Evolutionary conservation across 1,140 invertebrate species (phyloP), one percentile per base, ranked within the genome.

Genomic region (Euura lappo): DNA sequence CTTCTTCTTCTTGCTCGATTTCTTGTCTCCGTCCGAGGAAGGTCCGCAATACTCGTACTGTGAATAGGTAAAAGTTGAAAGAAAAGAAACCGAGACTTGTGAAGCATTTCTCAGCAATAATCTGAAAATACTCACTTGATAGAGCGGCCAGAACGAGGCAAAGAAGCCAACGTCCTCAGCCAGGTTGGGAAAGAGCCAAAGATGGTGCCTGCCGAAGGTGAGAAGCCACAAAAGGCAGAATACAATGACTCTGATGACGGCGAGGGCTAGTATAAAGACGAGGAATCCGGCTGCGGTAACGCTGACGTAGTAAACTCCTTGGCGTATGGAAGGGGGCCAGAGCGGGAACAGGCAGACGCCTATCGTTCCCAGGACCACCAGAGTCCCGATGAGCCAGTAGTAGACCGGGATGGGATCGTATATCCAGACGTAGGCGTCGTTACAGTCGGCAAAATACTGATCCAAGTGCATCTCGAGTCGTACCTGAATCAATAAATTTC

Each of bases 141-240:
- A 99, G 2, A 99, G 89, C 44, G 98, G 98, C 94, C 96, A 97
- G 88, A 99, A 99, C 2, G 98, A 99, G 64, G 98, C 98, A 73
- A 99, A 96, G 89, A 99, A 98, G 47, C 98, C 97, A 67, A 99
- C 98, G 89, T 99, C 98, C 88, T 99, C 98, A 2, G 97, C 98
- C 42, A 99, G 90, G 89, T 99, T 99, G 1, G 98, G 98, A 74
- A 99, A 90, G 69, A 99, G 90, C 97, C 98, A 99, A 70, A 99
- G 91, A 83, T 99, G 97, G 87, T 99, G 94, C 83, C 94, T 92
- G 3, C 98, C 97, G 71, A 97, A 88, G 0, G 97, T 97, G 1
- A 96, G 77, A 2, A 94, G 81, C 97, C 98, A 99, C 28, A 99
- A 91, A 5, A 96, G 81, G 80, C 95, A 96, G 86, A 99, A 99